Base-by-base conservation (phyloP, 2,113 vertebrate genomes). In the Phoxinus phoxinus region DNA sequence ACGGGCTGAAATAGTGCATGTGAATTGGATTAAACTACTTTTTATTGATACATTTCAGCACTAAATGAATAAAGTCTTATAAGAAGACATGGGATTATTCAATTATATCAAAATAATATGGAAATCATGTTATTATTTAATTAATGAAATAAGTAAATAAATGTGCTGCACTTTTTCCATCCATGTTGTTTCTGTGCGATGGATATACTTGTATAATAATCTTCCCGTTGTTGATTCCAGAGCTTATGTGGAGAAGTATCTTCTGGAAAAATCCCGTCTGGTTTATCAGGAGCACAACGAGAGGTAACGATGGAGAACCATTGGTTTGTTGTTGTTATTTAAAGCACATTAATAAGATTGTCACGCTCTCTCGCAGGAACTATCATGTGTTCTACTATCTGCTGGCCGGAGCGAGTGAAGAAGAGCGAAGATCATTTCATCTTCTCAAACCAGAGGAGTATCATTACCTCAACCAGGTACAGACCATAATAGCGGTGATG, bases 361-460 rank as follows among this genome's bases (percentile, higher is more conserved):
- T 2, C 17, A 0, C 19, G 17, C 1, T 53, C 4, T 63, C 27
- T 32, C 91, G 88, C 91, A 99, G 98, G 94, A 99, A 99, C 94
- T 99, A 99, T 92, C 98, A 99, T 86, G 97, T 99, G 48, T 99
- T 99, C 92, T 99, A 99, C 93, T 99, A 99, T 94, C 96, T 99
- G 65, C 92, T 99, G 94, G 97, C 97, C 51, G 98, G 98, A 93
- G 96, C 97, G 32, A 98, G 95, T 72, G 97, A 98, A 87, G 97
- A 98, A 41, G 97, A 99, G 91, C 96, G 96, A 91, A 94, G 94
- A 88, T 91, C 95, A 1, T 99, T 99, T 90, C 97, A 98, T 79
- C 96, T 99, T 92, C 96, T 97, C 81, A 93, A 95, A 84, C 97
- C 97, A 48, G 97, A 98, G 90, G 97, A 96, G 84, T 99, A 98